phyloP scores from a whole-genome alignment of 2,113 vertebrate species.

The Dicaeum eximium region DNA sequence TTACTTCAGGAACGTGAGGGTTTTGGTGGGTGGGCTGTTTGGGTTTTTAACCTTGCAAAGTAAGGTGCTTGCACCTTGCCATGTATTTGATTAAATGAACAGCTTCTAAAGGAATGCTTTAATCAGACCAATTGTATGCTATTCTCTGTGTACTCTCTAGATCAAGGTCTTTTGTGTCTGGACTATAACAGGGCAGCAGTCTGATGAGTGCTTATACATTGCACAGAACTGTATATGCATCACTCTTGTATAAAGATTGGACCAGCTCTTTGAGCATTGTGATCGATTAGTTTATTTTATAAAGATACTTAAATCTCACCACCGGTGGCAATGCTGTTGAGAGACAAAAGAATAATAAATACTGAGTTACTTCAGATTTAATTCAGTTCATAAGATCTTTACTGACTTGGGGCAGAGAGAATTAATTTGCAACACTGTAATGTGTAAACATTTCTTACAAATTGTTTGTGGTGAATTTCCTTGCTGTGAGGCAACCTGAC shows the following conservation, averaged over 20 bases:
- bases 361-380: not conserved
- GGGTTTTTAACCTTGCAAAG: not conserved
- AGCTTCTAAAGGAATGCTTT: not conserved
- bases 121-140: not conserved
- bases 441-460: not conserved
- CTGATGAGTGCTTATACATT: not conserved
- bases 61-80: not conserved
- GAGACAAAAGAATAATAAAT: not conserved
- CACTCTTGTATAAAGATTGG: not conserved
- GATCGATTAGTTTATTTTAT: not conserved
- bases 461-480: not conserved
- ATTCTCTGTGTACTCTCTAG: not conserved
- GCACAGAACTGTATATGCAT: not conserved
- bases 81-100: not conserved
- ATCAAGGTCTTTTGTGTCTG: not conserved
- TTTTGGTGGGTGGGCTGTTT: not conserved
- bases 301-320: not conserved
- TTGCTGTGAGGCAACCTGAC: not conserved
- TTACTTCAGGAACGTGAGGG: fast-evolving
- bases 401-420: not conserved
- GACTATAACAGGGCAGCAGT: not conserved
- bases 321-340: not conserved
- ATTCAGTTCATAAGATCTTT: not conserved
- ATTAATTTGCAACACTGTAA: not conserved
- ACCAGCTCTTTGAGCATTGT: not conserved